phyloP scores from a whole-genome alignment of 2,888 invertebrate species.

The Drosophila mimetica region DNA sequence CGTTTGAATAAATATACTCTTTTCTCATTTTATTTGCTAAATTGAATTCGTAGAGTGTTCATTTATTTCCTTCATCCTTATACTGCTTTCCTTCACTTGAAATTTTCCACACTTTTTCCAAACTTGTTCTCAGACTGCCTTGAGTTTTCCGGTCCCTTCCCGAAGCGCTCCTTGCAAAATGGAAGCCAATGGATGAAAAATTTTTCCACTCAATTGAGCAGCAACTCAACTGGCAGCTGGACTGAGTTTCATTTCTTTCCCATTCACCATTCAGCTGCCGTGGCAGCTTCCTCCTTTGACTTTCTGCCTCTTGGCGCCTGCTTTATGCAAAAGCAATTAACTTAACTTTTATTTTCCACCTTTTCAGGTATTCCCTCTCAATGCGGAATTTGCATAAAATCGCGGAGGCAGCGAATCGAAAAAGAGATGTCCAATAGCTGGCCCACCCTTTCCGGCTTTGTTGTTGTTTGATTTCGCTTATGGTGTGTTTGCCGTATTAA shows the following conservation, averaged over 20 bases:
- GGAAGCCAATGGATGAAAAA: constrained; percentile 63
- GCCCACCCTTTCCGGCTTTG: constrained; percentile 10
- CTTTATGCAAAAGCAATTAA: constrained; percentile 72
- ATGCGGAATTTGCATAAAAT: constrained; percentile 58
- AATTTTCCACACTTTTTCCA: constrained; percentile 13
- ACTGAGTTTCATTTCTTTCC: constrained; percentile 31
- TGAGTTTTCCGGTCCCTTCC: constrained; percentile 6
- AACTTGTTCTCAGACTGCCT: constrained; percentile 13
- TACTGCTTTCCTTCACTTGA: not conserved
- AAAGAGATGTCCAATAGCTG: constrained; percentile 25
- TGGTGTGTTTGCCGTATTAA: constrained; percentile 52
- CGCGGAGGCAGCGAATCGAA: constrained; percentile 21
- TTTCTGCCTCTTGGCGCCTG: constrained; percentile 48
- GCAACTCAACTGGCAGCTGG: constrained; percentile 57
- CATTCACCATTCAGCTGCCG: constrained; percentile 4
- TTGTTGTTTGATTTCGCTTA: constrained; percentile 19
- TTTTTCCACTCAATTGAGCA: constrained; percentile 70
- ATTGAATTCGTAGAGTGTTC: constrained; percentile 14
- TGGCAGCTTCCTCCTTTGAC: constrained; percentile 18
- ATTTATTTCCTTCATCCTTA: constrained; percentile 12
- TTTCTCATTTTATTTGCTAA: not conserved
- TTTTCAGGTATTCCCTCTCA: constrained; percentile 38
- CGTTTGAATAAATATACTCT: not conserved
- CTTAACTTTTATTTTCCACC: constrained; percentile 51
- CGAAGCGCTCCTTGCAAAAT: constrained; percentile 12